These are phyloP conservation scores for Tychaedon coryphoeus DNA, from an alignment of 2,113 vertebrate species.

Conservation along the genomic window DNA sequence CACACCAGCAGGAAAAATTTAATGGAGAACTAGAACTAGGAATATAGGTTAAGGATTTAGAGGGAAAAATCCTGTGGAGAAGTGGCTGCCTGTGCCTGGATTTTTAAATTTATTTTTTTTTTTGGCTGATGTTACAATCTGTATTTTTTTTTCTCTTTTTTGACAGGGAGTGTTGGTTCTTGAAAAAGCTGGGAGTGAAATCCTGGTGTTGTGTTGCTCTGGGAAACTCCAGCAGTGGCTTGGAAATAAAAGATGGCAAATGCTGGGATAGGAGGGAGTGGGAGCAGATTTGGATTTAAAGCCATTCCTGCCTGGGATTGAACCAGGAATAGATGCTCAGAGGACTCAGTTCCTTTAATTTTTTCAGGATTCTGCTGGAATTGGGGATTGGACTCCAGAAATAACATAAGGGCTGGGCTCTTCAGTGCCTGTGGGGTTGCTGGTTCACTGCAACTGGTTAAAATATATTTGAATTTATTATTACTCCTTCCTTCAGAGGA, in stretches of 20 bases:
- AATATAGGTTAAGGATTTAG: not conserved
- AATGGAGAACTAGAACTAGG: not conserved
- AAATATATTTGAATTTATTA: not conserved
- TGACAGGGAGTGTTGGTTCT: not conserved
- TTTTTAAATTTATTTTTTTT: not conserved
- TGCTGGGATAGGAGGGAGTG: not conserved
- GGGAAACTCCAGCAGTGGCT: not conserved
- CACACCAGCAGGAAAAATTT: not conserved
- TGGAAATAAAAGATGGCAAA: not conserved
- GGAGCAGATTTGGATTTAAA: not conserved
- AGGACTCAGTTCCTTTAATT: not conserved
- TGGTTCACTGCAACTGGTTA: not conserved
- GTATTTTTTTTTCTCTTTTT: not conserved
- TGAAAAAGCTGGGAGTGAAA: not conserved
- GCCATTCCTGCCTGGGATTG: not conserved
- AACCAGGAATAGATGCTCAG: not conserved
- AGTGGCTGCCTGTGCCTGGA: not conserved
- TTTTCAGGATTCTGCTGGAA: not conserved
- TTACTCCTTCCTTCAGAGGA: not conserved
- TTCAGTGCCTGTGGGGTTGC: not conserved
- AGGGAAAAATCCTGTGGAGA: constrained; percentile 5
- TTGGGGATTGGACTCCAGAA: not conserved
- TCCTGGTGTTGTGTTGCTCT: not conserved
- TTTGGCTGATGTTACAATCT: not conserved
- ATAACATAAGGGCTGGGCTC: not conserved